Base-by-base conservation (phyloP, 1,140 invertebrate species). In the Euwallacea similis region DNA sequence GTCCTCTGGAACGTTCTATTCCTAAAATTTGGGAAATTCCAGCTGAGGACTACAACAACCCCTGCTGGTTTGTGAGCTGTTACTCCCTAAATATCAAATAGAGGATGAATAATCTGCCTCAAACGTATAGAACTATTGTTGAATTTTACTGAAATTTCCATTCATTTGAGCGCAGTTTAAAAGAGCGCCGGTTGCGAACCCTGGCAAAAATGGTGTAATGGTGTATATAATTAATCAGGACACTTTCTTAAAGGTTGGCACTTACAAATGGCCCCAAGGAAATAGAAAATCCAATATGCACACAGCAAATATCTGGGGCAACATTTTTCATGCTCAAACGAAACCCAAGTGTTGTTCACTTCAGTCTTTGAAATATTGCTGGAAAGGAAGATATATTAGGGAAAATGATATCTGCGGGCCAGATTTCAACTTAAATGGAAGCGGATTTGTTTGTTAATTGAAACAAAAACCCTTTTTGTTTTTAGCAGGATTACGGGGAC, bases 271-370 rank as follows among this genome's bases (percentile, higher is more conserved):
- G 50, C 13, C 46, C 41, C 59, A 63, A 63, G 68, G 42, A 69
- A 69, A 69, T 69, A 71, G 69, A 71, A 71, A 71, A 71, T 71
- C 50, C 62, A 50, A 62, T 53, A 71, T 71, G 69, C 69, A 71
- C 69, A 71, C 61, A 66, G 62, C 69, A 71, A 71, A 71, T 71
- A 71, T 71, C 69, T 62, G 65, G 62, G 54, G 69, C 62, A 65
- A 71, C 69, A 71, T 71, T 71, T 71, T 71, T 71, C 69, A 71
- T 71, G 69, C 69, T 66, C 60, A 65, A 64, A 71, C 55, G 69
- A 71, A 61, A 65, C 69, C 61, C 61, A 59, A 71, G 62, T 65
- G 61, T 71, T 71, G 61, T 65, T 71, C 69, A 71, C 61, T 71
- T 65, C 62, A 65, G 15, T 71, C 61, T 47, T 44, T 64, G 62